These are phyloP conservation scores for Cricetomys ansorgei DNA, from an alignment of 2,113 vertebrate genomes.

Conservation along the genomic window DNA sequence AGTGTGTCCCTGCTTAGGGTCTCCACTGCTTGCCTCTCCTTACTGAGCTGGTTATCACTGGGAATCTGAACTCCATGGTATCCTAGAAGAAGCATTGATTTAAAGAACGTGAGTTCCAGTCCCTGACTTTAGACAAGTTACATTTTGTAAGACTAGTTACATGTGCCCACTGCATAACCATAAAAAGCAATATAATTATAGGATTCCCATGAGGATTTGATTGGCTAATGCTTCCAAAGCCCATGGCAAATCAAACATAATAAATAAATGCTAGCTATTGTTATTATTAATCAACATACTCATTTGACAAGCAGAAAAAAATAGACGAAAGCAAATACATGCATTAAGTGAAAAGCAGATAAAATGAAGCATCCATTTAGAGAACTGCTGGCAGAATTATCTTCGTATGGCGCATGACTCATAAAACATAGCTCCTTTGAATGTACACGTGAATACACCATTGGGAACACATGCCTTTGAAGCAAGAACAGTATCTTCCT, in stretches of 20 bases:
- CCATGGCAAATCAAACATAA: not conserved
- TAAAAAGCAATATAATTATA: not conserved
- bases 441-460: not conserved
- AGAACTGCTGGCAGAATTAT: not conserved
- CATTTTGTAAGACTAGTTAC: not conserved
- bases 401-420: not conserved
- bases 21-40: not conserved
- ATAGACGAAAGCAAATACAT: not conserved
- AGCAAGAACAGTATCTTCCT: not conserved
- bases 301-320: not conserved
- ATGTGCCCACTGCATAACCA: not conserved
- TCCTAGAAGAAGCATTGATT: not conserved
- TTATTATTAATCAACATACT: not conserved
- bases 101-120: not conserved
- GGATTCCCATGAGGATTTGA: not conserved
- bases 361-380: not conserved
- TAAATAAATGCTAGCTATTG: not conserved
- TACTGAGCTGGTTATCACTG: not conserved
- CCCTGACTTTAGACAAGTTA: not conserved
- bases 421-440: not conserved
- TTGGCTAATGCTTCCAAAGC: not conserved
- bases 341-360: not conserved
- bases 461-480: not conserved
- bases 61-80: not conserved
- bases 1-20: rapidly evolving